Evolutionary conservation across 2,113 vertebrate species (phyloP).

Genomic region (Anas platyrhynchos): DNA sequence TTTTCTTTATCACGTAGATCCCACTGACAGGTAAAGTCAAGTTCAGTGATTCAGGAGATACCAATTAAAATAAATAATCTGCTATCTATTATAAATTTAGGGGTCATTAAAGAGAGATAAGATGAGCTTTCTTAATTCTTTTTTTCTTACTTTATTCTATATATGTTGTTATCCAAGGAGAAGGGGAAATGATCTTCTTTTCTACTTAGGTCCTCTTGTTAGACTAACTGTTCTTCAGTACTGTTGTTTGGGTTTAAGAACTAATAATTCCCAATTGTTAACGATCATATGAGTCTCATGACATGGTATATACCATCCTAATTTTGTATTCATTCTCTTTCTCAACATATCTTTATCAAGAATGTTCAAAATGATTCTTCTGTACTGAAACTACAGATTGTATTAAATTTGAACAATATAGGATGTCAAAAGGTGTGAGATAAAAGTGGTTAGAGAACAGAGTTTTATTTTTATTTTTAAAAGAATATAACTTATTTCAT

Average conservation of each 20-base stretch:
- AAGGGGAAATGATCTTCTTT: not conserved
- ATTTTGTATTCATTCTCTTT: not conserved
- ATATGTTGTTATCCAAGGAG: not conserved
- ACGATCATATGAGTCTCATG: not conserved
- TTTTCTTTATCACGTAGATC: not conserved
- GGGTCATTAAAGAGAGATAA: not conserved
- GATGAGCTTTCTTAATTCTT: not conserved
- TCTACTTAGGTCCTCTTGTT: not conserved
- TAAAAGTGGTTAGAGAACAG: not conserved
- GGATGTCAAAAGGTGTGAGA: not conserved
- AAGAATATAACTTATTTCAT: not conserved
- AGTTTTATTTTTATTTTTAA: not conserved
- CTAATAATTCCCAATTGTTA: not conserved
- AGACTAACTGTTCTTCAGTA: not conserved
- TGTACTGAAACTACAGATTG: not conserved
- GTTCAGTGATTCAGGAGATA: not conserved
- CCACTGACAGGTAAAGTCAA: not conserved
- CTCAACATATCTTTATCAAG: not conserved
- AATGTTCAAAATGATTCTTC: not conserved
- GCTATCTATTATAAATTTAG: not conserved
- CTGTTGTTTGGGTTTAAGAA: not conserved
- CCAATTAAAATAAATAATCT: not conserved
- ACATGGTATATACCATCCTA: not conserved
- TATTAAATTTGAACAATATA: not conserved
- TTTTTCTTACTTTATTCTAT: not conserved